Conservation (phyloP, 2,888 invertebrate species). For the Pediacus dermestoides region DNA sequence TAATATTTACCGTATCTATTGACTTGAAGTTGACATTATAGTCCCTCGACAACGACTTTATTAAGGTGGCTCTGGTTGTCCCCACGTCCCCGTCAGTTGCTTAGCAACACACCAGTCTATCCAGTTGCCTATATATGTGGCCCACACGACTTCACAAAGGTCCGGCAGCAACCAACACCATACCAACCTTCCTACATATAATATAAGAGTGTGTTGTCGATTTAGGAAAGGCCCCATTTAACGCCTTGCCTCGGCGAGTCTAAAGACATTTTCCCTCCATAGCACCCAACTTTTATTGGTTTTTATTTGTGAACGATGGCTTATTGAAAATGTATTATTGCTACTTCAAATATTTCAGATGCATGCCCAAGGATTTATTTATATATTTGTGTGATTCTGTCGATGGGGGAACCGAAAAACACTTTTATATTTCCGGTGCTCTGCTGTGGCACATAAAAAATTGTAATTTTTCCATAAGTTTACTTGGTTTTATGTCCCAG, state of each 20-base stretch:
- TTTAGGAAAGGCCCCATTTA: constrained; percentile 1
- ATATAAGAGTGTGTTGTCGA: neutral
- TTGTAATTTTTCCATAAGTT: no score
- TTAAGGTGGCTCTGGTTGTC: constrained; percentile 38
- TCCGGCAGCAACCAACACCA: constrained; percentile 14
- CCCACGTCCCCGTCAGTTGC: constrained; percentile 29
- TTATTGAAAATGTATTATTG: constrained; percentile 6
- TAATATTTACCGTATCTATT: constrained; percentile 37
- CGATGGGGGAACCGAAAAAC: no score
- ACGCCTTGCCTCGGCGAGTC: constrained; percentile 4
- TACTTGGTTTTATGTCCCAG: no score
- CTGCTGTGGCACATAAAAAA: no score
- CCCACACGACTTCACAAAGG: constrained; percentile 22
- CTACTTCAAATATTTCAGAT: no score
- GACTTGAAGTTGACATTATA: constrained; percentile 37
- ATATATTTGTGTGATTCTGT: no score
- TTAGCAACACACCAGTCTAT: constrained; percentile 31
- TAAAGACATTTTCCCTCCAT: neutral
- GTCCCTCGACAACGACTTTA: constrained; percentile 35
- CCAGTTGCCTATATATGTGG: constrained; percentile 26
- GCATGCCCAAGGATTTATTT: no score
- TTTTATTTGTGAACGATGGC: constrained; percentile 7
- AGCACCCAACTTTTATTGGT: constrained; percentile 5
- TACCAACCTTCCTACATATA: neutral
- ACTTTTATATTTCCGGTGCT: no score